phyloP scores from a whole-genome alignment of 2,113 vertebrate species.

The Odontophorus gujanensis region DNA sequence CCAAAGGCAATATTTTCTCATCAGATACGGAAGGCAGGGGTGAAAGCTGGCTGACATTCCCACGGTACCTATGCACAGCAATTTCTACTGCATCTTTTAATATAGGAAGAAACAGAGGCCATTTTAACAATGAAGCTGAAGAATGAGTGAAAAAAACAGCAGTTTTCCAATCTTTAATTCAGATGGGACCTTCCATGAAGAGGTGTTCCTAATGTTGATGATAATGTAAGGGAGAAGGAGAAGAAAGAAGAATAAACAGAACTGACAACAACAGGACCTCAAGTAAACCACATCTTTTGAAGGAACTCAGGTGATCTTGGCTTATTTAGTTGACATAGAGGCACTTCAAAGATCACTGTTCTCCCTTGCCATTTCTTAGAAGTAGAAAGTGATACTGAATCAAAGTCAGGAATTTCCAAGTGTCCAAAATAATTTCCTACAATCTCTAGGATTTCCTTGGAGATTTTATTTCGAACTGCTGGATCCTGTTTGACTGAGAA shows the following conservation, averaged over 20 bases:
- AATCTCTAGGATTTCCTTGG: not conserved
- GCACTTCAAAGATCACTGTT: not conserved
- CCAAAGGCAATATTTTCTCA: not conserved
- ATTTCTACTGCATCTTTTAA: not conserved
- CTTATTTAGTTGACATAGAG: not conserved
- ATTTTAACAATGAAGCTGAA: not conserved
- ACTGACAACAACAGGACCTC: not conserved
- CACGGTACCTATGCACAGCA: not conserved
- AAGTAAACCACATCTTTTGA: not conserved
- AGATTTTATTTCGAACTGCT: not conserved
- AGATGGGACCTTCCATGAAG: not conserved
- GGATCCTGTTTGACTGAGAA: not conserved
- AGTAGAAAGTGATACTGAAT: not conserved
- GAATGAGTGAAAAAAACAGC: not conserved
- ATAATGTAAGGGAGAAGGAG: not conserved
- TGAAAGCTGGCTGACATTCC: not conserved
- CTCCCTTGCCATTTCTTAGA: rapidly evolving
- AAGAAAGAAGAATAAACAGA: not conserved
- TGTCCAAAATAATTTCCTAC: not conserved
- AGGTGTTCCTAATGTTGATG: not conserved
- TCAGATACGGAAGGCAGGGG: not conserved
- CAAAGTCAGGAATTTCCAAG: not conserved
- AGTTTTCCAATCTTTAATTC: not conserved
- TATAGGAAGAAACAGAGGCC: not conserved
- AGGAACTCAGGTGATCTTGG: not conserved